Conservation (phyloP, 2,888 invertebrate genomes). For the Mongoloraphidia duomilia region DNA sequence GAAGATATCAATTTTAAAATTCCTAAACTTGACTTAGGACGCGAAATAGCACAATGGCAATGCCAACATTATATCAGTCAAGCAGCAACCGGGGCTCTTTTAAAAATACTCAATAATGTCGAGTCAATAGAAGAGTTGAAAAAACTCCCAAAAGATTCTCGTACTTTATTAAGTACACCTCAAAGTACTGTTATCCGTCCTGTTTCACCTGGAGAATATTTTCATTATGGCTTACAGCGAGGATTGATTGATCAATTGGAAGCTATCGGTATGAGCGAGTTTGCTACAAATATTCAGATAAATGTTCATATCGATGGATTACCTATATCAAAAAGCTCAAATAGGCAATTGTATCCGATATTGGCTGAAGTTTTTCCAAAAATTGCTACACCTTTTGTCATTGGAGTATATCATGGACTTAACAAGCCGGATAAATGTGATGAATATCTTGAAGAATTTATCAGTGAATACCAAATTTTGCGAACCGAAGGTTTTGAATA, state of each 20-base stretch:
- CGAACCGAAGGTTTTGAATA: not conserved
- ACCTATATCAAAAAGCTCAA: not conserved
- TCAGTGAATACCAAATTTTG: not conserved
- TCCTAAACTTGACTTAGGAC: too few species aligned
- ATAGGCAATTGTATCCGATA: conserved; percentile 1
- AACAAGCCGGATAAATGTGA: not conserved
- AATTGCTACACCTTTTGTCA: not conserved
- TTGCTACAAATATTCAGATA: not conserved
- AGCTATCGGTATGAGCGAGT: not conserved
- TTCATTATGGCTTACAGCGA: conserved; percentile 1
- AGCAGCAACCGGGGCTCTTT: too few species aligned
- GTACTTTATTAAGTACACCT: not conserved
- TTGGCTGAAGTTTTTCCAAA: not conserved
- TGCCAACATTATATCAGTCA: too few species aligned
- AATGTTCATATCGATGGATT: not conserved
- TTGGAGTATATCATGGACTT: not conserved
- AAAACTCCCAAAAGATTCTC: not conserved
- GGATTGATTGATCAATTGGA: not conserved
- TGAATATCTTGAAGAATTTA: not conserved
- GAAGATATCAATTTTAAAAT: too few species aligned
- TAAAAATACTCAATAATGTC: not conserved
- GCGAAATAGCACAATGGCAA: too few species aligned
- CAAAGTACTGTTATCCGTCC: not conserved
- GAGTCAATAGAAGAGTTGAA: not conserved
- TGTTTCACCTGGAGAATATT: conserved; percentile 1